Evolutionary conservation across 2,797 vertebrate species (phyloP), one percentile per base, ranked within the genome.

Genomic region (Dendrocincla tyrannina): DNA sequence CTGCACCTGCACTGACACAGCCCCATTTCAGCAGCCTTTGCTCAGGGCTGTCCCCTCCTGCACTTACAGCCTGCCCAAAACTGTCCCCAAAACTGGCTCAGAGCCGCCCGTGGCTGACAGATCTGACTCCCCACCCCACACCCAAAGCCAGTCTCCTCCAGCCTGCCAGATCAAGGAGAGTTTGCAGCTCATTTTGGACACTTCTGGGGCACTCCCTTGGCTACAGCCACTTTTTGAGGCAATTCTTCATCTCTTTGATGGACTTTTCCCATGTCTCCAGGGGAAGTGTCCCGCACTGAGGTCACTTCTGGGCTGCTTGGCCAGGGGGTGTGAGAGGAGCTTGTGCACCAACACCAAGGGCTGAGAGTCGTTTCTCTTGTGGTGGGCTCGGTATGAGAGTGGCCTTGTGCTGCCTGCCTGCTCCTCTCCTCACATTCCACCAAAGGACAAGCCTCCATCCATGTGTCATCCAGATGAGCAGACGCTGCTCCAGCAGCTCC

Each of bases 401-500:
- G 20, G 85, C 93, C 87, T 95, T 84, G 60, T 93, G 82, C 79
- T 81, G 89, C 93, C 94, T 90, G 85, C 5, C 88, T 46, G 59
- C 88, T 92, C 75, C 66, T 46, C 89, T 94, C 59, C 32, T 14
- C 47, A 7, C 94, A 91, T 94, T 78, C 91, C 5, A 62, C 60
- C 93, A 93, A 89, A 96, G 90, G 89, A 88, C 53, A 53, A 93
- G 50, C 52, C 72, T 74, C 67, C 66, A 32, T 1, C 66, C 96
- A 97, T 96, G 76, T 97, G 96, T 88, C 79, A 86, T 24, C 93
- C 96, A 97, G 96, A 97, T 97, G 96, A 90, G 78, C 66, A 55
- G 89, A 74, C 49, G 83, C 79, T 93, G 88, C 94, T 95, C 76
- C 77, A 89, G 93, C 76, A 96, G 94, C 94, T 86, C 91, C 89